These are phyloP conservation scores for Phaethornis superciliosus DNA, from an alignment of 2,113 vertebrate species.

Conservation along the genomic window DNA sequence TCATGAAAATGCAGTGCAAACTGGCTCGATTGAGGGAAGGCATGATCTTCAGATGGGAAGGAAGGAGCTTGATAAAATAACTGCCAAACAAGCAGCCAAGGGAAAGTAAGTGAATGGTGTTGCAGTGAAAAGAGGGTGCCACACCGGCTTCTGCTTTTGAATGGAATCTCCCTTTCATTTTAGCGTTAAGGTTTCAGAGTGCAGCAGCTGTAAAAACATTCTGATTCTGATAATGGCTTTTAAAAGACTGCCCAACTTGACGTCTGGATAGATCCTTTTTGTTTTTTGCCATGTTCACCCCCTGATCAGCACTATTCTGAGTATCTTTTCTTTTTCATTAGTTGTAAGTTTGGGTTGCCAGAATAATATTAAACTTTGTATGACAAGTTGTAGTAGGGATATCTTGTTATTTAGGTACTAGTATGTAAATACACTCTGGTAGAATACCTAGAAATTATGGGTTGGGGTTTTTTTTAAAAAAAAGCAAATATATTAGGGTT, in stretches of 20 bases:
- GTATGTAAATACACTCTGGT: neutral
- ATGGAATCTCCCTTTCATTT: neutral
- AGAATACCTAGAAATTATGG: neutral
- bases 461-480: neutral
- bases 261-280: neutral
- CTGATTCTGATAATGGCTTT: neutral
- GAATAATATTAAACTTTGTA: neutral
- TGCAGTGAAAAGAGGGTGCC: neutral
- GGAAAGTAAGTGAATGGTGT: conserved; percentile 85
- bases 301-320: neutral
- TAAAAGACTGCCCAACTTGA: neutral
- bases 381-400: neutral
- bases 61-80: conserved; percentile 93
- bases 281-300: neutral
- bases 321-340: neutral
- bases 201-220: neutral
- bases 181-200: neutral
- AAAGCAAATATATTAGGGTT: neutral
- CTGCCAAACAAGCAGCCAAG: conserved; percentile 92
- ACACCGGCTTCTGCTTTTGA: neutral
- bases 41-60: conserved; percentile 91
- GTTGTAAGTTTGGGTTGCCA: neutral
- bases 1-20: conserved; percentile 83
- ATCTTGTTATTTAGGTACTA: neutral
- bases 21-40: conserved; percentile 85